These are phyloP conservation scores for Temnothorax rugatulus DNA, from an alignment of 2,888 invertebrate genomes.

Conservation along the genomic window DNA sequence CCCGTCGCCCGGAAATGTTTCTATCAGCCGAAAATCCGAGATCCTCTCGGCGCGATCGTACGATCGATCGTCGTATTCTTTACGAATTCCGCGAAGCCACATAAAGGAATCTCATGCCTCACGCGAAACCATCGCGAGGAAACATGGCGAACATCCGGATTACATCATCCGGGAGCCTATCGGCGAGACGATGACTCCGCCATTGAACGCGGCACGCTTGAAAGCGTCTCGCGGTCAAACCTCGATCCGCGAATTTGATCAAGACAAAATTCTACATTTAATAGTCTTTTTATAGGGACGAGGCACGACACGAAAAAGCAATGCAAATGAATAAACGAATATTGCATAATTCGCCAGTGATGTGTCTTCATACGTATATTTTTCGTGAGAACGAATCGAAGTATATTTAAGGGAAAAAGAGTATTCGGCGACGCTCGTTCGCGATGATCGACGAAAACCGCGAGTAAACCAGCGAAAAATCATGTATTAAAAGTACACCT, in stretches of 20 bases:
- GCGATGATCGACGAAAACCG: neutral
- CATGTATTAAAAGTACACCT: conserved; percentile 26
- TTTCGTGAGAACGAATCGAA: neutral
- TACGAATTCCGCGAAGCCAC: neutral
- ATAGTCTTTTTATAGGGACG: neutral
- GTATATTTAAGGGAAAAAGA: neutral
- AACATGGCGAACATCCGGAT: conserved; percentile 11
- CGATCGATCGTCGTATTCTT: too few species aligned
- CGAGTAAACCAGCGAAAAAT: neutral
- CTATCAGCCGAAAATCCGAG: neutral
- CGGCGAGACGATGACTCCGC: conserved; percentile 27
- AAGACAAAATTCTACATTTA: neutral
- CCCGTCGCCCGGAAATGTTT: neutral
- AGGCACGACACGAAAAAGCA: rapidly evolving
- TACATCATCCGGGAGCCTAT: conserved; percentile 42
- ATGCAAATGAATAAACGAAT: neutral
- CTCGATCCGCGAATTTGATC: neutral
- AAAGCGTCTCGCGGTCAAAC: conserved; percentile 46
- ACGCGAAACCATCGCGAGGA: neutral
- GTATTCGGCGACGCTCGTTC: neutral
- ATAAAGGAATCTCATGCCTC: neutral
- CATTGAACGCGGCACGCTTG: conserved; percentile 66
- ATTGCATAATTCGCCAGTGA: neutral
- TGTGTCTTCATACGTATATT: too few species aligned
- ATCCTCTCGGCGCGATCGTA: neutral